These are phyloP conservation scores for Hydrolagus affinis DNA, from an alignment of 2,113 vertebrate species.

Conservation along the genomic window DNA sequence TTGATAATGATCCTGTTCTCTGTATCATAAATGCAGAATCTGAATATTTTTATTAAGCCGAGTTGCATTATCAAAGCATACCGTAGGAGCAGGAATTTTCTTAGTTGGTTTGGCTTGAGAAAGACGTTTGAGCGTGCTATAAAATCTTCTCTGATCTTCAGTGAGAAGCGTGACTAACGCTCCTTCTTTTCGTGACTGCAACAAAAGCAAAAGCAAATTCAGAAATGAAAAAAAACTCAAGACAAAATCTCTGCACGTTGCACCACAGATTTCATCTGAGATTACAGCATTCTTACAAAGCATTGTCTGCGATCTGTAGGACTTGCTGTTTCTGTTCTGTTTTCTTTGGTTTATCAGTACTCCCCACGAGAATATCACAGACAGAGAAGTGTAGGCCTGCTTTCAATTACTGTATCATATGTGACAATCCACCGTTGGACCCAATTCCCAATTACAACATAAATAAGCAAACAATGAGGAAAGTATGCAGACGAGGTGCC, in stretches of 20 bases:
- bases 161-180: conserved; percentile 33
- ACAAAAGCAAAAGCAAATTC: conserved; percentile 24
- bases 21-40: neutral
- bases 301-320: conserved; percentile 6
- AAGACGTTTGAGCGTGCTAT: conserved; percentile 30
- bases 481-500: neutral
- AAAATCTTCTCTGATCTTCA: conserved; percentile 35
- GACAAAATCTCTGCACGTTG: conserved; percentile 23
- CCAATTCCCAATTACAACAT: conserved; percentile 18
- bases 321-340: conserved; percentile 5
- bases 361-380: conserved; percentile 15
- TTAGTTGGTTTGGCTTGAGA: conserved; percentile 29
- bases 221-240: conserved; percentile 27
- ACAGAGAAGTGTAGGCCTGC: neutral
- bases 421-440: neutral
- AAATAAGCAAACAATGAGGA: conserved; percentile 18
- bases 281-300: conserved; percentile 22
- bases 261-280: conserved; percentile 6
- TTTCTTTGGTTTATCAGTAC: conserved; percentile 26
- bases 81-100: conserved; percentile 31
- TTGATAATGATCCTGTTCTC: neutral
- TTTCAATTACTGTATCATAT: conserved; percentile 24
- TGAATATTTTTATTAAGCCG: neutral
- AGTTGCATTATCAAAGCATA: neutral
- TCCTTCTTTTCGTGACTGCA: conserved; percentile 35